Percentiles rank a stretch among this genome's conserved stretches.
phyloP scores from a whole-genome alignment of 1,140 invertebrate genomes.

The Scaptodrosophila lebanonensis region DNA sequence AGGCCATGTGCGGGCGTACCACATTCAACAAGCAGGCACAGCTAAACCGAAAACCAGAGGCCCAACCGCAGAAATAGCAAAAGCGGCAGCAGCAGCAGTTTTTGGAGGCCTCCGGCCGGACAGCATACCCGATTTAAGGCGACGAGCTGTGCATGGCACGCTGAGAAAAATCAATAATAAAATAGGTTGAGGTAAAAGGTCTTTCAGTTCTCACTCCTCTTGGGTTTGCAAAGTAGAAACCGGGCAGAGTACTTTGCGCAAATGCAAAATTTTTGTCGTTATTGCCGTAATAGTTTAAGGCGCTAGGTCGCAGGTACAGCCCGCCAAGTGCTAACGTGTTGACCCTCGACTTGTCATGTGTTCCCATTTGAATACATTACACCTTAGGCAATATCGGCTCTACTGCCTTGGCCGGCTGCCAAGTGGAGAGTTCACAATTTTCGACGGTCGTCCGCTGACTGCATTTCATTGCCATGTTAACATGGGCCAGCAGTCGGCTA shows the following conservation, averaged over 20 bases:
- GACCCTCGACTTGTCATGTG: constrained; percentile 43
- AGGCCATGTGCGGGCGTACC: constrained; percentile 1
- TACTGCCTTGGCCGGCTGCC: constrained; percentile 36
- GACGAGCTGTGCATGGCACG: constrained; percentile 27
- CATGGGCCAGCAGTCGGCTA: too few species aligned
- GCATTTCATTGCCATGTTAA: too few species aligned
- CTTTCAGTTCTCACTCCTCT: constrained; percentile 12
- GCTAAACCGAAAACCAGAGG: constrained; percentile 6
- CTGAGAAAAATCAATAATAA: constrained; percentile 59
- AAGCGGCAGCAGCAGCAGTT: constrained; percentile 27
- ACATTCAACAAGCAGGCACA: constrained; percentile 50
- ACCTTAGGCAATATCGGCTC: constrained; percentile 25
- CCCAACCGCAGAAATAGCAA: constrained; percentile 11
- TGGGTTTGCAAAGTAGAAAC: constrained; percentile 66
- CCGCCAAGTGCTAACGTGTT: constrained; percentile 36
- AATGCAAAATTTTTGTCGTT: too few species aligned
- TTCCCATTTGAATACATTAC: constrained; percentile 32
- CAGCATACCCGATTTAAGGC: constrained; percentile 26
- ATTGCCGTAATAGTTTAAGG: too few species aligned
- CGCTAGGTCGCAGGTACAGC: too few species aligned
- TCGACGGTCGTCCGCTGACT: constrained; percentile 34
- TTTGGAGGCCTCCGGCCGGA: not conserved
- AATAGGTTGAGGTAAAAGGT: constrained; percentile 50
- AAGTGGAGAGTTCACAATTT: constrained; percentile 35
- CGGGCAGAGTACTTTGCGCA: constrained; percentile 55